A percentile compares a stretch with the other conserved stretches of the same genome.
These are phyloP conservation scores for Peromyscus aztecus DNA, from an alignment of 2,797 vertebrate species.

Conservation along the genomic window DNA sequence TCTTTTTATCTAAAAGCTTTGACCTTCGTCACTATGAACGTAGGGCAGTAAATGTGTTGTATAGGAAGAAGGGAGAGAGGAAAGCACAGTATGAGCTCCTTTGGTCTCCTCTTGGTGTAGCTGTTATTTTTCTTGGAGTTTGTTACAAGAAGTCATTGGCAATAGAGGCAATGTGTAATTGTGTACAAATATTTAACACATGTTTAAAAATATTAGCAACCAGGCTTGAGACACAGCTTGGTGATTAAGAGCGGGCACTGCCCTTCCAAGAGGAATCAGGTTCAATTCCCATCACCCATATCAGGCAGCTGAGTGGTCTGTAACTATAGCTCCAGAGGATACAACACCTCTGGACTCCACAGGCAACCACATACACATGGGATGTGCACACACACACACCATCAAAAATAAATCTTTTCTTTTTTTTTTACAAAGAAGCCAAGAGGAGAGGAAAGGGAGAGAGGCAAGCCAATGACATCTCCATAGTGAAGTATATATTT, in stretches of 20 bases:
- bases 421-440: background rate
- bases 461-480: background rate
- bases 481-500: background rate
- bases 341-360: background rate
- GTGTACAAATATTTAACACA: background rate
- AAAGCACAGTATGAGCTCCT: background rate
- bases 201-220: background rate
- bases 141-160: constrained; percentile 25
- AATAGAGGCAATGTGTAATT: constrained; percentile 46
- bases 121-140: constrained; percentile 37
- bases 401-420: background rate
- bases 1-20: constrained; percentile 1
- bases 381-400: background rate
- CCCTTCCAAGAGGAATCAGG: background rate
- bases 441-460: background rate
- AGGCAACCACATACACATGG: background rate
- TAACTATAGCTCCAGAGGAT: background rate
- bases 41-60: background rate
- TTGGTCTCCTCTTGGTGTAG: background rate
- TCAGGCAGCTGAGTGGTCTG: background rate
- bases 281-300: background rate
- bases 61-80: background rate
- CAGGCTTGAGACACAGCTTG: background rate
- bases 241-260: background rate
- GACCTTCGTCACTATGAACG: background rate